These are phyloP conservation scores for Drosophila takahashii DNA, from an alignment of 1,140 invertebrate genomes.

Conservation along the genomic window DNA sequence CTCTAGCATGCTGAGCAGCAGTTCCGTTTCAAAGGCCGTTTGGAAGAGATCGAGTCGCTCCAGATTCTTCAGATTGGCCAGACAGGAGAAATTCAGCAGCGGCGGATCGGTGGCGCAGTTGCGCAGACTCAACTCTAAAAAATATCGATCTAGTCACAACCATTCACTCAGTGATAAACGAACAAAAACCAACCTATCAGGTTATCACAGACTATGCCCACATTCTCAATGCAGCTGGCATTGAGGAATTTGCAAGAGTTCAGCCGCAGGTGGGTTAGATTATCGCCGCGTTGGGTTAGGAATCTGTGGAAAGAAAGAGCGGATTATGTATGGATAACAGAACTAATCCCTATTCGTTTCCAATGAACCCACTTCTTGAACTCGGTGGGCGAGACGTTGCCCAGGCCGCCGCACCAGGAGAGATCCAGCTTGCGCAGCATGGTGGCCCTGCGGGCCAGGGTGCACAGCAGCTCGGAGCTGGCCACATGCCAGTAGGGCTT, in stretches of 20 bases:
- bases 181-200: conserved; percentile 86
- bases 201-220: conserved; percentile 88
- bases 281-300: conserved; percentile 87
- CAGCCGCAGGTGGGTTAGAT: conserved; percentile 89
- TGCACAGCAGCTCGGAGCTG: conserved; percentile 83
- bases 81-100: conserved; percentile 87
- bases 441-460: conserved; percentile 86
- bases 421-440: conserved; percentile 92
- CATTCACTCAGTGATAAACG: background rate
- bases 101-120: conserved; percentile 85
- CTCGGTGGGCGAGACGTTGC: conserved; percentile 80
- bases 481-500: conserved; percentile 90
- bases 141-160: background rate
- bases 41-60: conserved; percentile 92
- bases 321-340: background rate
- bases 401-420: conserved; percentile 94
- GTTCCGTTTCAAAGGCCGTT: conserved; percentile 88
- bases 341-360: background rate
- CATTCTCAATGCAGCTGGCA: conserved; percentile 87
- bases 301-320: conserved; percentile 86
- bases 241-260: conserved; percentile 92
- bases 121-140: conserved; percentile 88
- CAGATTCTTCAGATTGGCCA: conserved; percentile 88
- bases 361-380: conserved; percentile 70
- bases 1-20: conserved; percentile 88